Base-by-base conservation (phyloP, 2,113 vertebrate species). In the Acinonyx jubatus region DNA sequence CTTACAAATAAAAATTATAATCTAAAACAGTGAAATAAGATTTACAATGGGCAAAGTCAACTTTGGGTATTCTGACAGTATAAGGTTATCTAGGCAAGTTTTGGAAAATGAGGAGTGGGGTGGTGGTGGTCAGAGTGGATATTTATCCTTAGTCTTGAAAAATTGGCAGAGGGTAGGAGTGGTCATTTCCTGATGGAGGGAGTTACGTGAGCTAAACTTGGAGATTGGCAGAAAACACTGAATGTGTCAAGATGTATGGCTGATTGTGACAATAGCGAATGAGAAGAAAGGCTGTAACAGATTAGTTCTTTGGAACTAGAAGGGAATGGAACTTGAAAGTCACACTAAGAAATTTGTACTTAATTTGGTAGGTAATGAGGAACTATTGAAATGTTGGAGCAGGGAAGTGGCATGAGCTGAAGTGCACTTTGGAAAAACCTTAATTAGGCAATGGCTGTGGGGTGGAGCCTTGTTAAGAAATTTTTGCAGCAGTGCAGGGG, bases 341-440 rank as follows among this genome's bases (percentile, higher is more conserved):
- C 57, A 41, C 23, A 66, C 57, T 31, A 52, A 94, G 78, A 96
- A 73, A 38, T 94, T 23, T 66, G 50, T 93, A 27, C 66, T 81
- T 88, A 48, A 11, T 87, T 85, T 96, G 57, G 91, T 71, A 61
- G 85, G 48, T 95, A 76, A 48, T 55, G 50, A 88, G 89, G 61
- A 65, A 14, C n/a, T 36, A 29, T 48, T 55, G 63, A 76, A 89
- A 55, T 55, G 80, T 8, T 57, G 84, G 74, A 29, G 7, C 33
- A 66, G 41, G 65, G 5, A 41, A 10, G 36, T 31, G 5, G 41
- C 21, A 6, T 57, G 74, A 68, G 38, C 66, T 33, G 8, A 65
- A 41, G 21, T 33, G 41, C 36, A 14, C 79, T 65, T 73, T 36
- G n/a, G 52, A 82, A 52, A 91, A 71, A 76, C 66, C 81, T 97